Conservation (phyloP, 30 jellyfish, hydroid and myxozoan species). For the Sanderia malayensis region DNA sequence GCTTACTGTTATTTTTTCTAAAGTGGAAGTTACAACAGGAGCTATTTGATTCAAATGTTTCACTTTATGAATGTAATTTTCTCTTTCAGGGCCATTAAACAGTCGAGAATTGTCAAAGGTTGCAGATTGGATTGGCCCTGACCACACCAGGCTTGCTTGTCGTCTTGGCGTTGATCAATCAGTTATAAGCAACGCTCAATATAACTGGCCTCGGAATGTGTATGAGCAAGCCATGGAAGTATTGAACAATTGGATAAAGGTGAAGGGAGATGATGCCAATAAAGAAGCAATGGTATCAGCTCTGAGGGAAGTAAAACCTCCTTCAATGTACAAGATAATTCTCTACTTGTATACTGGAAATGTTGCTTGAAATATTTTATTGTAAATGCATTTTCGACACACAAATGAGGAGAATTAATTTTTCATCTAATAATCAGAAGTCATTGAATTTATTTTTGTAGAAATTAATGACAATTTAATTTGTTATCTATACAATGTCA, state of each 20-base stretch:
- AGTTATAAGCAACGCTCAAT: conserved; percentile 9
- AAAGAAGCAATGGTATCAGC: conserved; percentile 11
- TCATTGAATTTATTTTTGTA: too few species aligned
- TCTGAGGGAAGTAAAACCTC: not conserved
- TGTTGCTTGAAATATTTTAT: not conserved
- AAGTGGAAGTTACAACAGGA: too few species aligned
- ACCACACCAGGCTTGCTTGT: conserved; percentile 25
- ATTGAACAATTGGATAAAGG: conserved; percentile 24
- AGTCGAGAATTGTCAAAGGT: conserved; percentile 28
- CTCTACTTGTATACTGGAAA: not conserved
- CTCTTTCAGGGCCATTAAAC: conserved; percentile 45
- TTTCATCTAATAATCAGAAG: too few species aligned
- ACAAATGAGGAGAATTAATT: too few species aligned
- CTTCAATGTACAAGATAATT: not conserved
- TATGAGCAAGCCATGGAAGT: conserved; percentile 33
- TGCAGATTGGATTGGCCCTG: conserved; percentile 32
- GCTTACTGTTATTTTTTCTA: too few species aligned
- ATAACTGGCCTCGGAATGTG: not conserved
- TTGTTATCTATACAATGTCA: too few species aligned
- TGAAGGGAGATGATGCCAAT: conserved; percentile 9
- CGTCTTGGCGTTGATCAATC: conserved; percentile 13
- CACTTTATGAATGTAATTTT: too few species aligned
- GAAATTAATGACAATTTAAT: too few species aligned
- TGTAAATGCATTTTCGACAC: too few species aligned
- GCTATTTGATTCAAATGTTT: too few species aligned